Evolutionary conservation across 2,888 invertebrate species (phyloP).

Genomic region (Xylota sylvarum): DNA sequence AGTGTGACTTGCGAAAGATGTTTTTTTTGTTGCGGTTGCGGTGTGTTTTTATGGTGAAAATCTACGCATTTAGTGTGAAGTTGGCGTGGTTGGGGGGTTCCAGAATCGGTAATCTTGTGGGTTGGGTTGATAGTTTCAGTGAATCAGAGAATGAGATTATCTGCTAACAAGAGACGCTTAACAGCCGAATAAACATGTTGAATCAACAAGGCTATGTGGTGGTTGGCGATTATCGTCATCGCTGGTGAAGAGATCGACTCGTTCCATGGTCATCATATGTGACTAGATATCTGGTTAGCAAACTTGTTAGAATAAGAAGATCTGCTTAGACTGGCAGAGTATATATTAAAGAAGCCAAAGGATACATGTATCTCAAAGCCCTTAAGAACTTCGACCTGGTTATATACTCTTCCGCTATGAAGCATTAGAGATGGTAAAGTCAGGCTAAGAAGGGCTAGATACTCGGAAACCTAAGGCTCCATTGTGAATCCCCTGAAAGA

Average conservation of each 20-base stretch:
- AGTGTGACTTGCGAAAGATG: constrained; percentile 23
- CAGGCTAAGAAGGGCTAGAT: too few relatives aligned
- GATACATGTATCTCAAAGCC: too few relatives aligned
- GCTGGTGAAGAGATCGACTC: neutral
- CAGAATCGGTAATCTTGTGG: neutral
- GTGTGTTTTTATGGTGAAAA: neutral
- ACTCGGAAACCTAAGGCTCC: too few relatives aligned
- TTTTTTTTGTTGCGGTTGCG: constrained; percentile 3
- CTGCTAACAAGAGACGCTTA: neutral
- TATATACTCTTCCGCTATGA: too few relatives aligned
- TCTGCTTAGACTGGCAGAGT: too few relatives aligned
- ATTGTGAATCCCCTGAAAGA: too few relatives aligned
- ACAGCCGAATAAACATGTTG: neutral
- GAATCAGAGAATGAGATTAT: neutral
- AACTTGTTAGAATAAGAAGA: too few relatives aligned
- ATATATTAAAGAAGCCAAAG: too few relatives aligned
- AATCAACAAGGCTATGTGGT: constrained; percentile 3
- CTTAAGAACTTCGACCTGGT: too few relatives aligned
- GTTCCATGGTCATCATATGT: neutral
- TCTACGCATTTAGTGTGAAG: neutral
- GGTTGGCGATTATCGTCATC: neutral
- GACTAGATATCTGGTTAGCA: too few relatives aligned
- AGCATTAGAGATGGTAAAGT: too few relatives aligned
- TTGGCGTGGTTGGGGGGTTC: neutral
- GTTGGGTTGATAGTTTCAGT: constrained; percentile 1